phyloP scores from a whole-genome alignment of 2,113 vertebrate species.

The Pachycephala philippinensis region DNA sequence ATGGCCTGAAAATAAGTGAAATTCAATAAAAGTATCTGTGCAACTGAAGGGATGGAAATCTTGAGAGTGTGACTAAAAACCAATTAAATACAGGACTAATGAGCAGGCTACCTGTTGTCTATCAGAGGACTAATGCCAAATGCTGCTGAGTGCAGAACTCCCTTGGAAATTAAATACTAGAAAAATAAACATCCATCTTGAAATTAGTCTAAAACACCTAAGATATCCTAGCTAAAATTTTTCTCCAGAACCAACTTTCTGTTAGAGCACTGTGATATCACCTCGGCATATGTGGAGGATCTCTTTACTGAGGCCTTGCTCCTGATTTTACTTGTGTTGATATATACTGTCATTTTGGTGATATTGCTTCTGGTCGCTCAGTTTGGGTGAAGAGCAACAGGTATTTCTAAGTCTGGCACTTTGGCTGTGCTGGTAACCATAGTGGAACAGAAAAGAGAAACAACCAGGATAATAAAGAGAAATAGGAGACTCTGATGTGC shows the following conservation, averaged over 20 bases:
- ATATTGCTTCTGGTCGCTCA: not conserved
- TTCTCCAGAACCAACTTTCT: not conserved
- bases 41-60: not conserved
- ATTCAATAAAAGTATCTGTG: not conserved
- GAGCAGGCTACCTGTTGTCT: not conserved
- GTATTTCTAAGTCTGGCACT: not conserved
- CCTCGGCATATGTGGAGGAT: not conserved
- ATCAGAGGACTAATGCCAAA: not conserved
- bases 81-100: not conserved
- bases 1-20: not conserved
- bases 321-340: not conserved
- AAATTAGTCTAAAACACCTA: not conserved
- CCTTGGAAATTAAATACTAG: not conserved
- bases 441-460: not conserved
- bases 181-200: not conserved
- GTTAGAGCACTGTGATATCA: not conserved
- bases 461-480: not conserved
- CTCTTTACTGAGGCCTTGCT: not conserved
- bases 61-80: not conserved
- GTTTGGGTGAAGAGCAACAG: not conserved
- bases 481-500: not conserved
- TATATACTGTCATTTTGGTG: not conserved
- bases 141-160: not conserved
- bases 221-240: not conserved
- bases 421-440: not conserved